Conservation (phyloP, 2,113 vertebrate genomes). For the Phyllostomus discolor region DNA sequence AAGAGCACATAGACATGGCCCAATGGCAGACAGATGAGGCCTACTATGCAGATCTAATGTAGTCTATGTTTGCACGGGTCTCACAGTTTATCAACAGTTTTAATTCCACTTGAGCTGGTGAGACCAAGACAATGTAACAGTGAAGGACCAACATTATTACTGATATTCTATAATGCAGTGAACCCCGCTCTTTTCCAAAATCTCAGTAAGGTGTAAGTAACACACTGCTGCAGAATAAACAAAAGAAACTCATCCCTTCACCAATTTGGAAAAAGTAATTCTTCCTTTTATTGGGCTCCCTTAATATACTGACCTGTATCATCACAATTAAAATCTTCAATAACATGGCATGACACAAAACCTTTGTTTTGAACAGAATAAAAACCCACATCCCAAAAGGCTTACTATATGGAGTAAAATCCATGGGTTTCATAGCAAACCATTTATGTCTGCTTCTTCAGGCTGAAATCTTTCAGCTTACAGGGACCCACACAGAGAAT, state of each 20-base stretch:
- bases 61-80: background rate
- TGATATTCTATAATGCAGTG: background rate
- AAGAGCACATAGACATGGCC: background rate
- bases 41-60: background rate
- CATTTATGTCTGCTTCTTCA: background rate
- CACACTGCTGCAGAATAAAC: background rate
- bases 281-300: background rate
- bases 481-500: background rate
- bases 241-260: background rate
- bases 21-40: background rate
- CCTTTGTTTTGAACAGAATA: background rate
- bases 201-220: background rate
- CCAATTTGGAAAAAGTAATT: background rate
- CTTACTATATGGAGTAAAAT: background rate
- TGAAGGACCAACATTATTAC: background rate
- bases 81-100: background rate
- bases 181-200: background rate
- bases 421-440: background rate
- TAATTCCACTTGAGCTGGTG: background rate
- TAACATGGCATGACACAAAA: background rate
- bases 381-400: background rate
- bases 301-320: background rate
- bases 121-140: background rate
- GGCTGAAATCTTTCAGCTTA: background rate
- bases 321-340: background rate